A percentile compares a stretch with the other conserved stretches of the same genome.
Evolutionary conservation across 2,113 vertebrate genomes (phyloP).

Genomic region (Lepus timidus): DNA sequence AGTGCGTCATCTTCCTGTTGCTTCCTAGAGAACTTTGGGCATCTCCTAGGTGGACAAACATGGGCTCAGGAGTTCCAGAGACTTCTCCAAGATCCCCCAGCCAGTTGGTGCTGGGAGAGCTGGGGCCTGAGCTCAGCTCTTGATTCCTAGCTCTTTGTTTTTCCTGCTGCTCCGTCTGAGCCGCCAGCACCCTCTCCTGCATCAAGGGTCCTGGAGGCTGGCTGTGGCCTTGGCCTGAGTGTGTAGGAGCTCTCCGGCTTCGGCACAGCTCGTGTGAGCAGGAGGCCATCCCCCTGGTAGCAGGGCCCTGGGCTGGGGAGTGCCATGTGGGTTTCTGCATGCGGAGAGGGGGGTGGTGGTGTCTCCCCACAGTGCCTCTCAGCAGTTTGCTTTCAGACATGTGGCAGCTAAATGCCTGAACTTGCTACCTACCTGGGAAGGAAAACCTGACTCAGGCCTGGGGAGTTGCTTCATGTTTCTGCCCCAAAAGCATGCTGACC

Average conservation of each 20-base stretch:
- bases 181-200: background rate
- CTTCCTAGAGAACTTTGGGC: background rate
- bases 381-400: background rate
- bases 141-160: background rate
- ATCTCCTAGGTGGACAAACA: background rate
- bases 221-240: background rate
- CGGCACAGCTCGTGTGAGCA: background rate
- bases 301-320: background rate
- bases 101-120: background rate
- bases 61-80: background rate
- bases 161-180: background rate
- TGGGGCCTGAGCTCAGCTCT: background rate
- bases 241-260: accelerated
- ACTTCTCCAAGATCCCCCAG: background rate
- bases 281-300: background rate
- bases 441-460: background rate
- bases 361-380: background rate
- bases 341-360: background rate
- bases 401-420: background rate
- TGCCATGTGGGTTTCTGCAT: accelerated
- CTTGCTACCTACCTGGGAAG: background rate
- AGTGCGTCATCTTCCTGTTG: background rate
- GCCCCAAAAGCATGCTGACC: background rate
- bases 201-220: background rate
- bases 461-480: background rate